Base-by-base conservation (phyloP, 2,888 invertebrate species). In the Drosophila flavopinicola region DNA sequence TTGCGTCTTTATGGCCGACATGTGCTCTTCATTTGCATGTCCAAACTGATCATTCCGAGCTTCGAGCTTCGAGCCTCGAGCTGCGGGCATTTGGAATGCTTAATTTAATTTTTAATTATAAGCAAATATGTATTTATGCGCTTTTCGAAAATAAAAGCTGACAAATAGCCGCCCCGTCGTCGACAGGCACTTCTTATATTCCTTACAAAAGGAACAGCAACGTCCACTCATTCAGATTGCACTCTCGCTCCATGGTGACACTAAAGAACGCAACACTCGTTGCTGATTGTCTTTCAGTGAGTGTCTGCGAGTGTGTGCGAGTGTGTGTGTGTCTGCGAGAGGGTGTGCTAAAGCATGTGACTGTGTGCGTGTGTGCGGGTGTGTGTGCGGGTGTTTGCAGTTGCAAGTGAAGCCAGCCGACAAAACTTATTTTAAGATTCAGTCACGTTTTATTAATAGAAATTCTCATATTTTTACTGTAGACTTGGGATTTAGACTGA, bases 61-160 rank as follows among this genome's bases (percentile, higher is more conserved):
- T 53, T 9, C 7, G 45, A 15, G 17, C 23, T 58, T 49, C 48
- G 51, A 41, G 27, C n/a, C 49, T 9, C 7, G 45, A 15, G 17
- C 23, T 58, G 52, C 48, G 51, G 35, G 25, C 54, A 45, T 41
- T 42, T 41, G 20, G 30, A 48, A 53, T 52, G 37, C 52, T 29
- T 63, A 56, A 66, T 72, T 66, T 49, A 38, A 47, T 56, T 71
- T 64, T 82, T 70, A 85, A 85, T 78, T 78, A 54, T 51, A 60
- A 39, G 52, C 56, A 66, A 75, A 82, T 78, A 71, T 58, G 66
- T 48, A 63, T 63, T 60, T 56, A 80, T 66, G 69, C 61, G 49
- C 56, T 45, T 51, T 45, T 79, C 35, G 27, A 29, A 60, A 66
- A 51, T 73, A 61, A 72, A 59, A 61, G 32, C 65, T 58, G 69